phyloP scores from a whole-genome alignment of 1,140 invertebrate species.

The Homarus americanus region DNA sequence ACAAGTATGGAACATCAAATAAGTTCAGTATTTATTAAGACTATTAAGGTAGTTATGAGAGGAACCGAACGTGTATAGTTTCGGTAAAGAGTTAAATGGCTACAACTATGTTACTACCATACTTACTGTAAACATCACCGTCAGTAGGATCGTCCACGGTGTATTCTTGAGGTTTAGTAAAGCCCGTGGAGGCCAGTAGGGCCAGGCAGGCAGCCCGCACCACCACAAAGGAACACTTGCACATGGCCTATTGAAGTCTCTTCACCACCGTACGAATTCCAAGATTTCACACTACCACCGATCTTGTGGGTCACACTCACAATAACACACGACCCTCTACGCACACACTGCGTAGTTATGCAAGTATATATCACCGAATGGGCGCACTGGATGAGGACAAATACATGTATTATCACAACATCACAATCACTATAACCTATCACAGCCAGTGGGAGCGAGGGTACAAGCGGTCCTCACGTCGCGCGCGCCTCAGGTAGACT shows the following conservation, averaged over 20 bases:
- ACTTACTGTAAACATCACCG: slow-evolving; percentile 10
- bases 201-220: slow-evolving; percentile 26
- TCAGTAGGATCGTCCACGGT: slow-evolving; percentile 14
- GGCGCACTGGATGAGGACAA: slow-evolving; percentile 18
- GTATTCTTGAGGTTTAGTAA: slow-evolving; percentile 41
- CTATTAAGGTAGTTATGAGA: no score
- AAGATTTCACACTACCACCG: not conserved
- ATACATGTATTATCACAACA: slow-evolving; percentile 35
- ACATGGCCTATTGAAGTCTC: slow-evolving; percentile 70
- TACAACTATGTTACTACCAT: no score
- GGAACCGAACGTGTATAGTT: no score
- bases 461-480: slow-evolving; percentile 14
- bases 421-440: slow-evolving; percentile 42
- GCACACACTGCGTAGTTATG: slow-evolving; percentile 1
- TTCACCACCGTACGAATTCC: not conserved
- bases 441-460: slow-evolving; percentile 39
- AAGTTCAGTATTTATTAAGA: no score
- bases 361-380: slow-evolving; percentile 14
- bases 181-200: slow-evolving; percentile 33
- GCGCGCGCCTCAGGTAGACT: slow-evolving; percentile 60
- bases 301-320: not conserved
- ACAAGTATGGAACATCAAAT: no score
- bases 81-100: no score
- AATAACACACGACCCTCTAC: not conserved
- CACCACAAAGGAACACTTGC: slow-evolving; percentile 68